Percentiles rank a stretch among this genome's conserved stretches.
phyloP scores from a whole-genome alignment of 2,113 vertebrate species.

The Meles meles region DNA sequence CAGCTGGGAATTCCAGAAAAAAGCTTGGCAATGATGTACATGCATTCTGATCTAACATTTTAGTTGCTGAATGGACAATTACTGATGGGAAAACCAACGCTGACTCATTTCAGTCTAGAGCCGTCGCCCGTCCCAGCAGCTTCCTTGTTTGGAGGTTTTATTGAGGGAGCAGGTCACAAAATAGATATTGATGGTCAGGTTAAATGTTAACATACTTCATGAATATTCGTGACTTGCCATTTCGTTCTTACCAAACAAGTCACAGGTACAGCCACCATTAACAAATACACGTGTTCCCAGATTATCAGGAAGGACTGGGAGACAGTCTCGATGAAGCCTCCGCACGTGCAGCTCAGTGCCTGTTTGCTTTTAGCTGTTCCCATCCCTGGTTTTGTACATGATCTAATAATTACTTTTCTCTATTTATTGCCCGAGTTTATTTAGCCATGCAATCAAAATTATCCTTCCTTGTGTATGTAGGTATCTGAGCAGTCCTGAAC shows the following conservation, averaged over 20 bases:
- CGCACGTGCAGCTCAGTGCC: too few relatives aligned
- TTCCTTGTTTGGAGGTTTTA: background rate
- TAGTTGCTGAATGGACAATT: background rate
- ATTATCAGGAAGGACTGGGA: background rate
- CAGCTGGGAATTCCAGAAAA: background rate
- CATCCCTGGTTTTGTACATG: background rate
- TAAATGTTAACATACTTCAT: background rate
- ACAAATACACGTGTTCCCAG: background rate
- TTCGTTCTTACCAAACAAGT: background rate
- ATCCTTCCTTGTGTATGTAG: background rate
- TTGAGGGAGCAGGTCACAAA: background rate
- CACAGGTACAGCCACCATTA: background rate
- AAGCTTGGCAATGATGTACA: background rate
- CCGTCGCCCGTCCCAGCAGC: background rate
- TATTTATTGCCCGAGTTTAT: background rate
- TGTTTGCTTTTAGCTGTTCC: background rate
- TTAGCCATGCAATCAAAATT: background rate
- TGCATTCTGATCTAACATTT: background rate
- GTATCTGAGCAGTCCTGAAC: background rate
- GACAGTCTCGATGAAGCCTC: background rate
- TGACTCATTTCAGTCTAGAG: background rate
- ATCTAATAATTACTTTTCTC: background rate
- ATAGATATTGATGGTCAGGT: background rate
- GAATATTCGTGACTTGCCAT: background rate
- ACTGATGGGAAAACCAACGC: background rate